These are phyloP conservation scores for Pseudochromis fuscus DNA, from an alignment of 2,797 vertebrate species.

Conservation along the genomic window DNA sequence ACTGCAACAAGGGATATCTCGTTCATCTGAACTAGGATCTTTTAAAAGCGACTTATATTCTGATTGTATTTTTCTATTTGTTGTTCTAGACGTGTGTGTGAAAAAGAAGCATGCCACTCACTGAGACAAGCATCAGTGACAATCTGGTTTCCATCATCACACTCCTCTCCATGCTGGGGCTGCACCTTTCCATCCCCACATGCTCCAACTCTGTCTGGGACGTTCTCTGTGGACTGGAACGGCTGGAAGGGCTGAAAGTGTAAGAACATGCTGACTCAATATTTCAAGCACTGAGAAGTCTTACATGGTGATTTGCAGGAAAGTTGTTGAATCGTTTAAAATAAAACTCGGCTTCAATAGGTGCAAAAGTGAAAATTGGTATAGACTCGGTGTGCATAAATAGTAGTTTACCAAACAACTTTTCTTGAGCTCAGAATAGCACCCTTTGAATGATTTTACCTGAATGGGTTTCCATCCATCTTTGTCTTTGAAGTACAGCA, in stretches of 20 bases:
- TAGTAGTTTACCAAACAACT: background rate
- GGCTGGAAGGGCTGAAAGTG: slow-evolving; percentile 84
- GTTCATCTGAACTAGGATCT: background rate
- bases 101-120: slow-evolving; percentile 79
- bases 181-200: slow-evolving; percentile 95
- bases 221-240: slow-evolving; percentile 89
- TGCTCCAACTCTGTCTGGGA: slow-evolving; percentile 76
- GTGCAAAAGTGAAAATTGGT: background rate
- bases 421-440: too few species aligned
- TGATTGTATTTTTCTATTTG: background rate
- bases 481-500: slow-evolving; percentile 96
- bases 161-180: slow-evolving; percentile 91
- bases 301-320: background rate
- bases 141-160: slow-evolving; percentile 93
- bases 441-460: slow-evolving; percentile 78
- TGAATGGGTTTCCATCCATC: slow-evolving; percentile 96
- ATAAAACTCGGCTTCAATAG: background rate
- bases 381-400: background rate
- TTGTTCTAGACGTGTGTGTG: slow-evolving; percentile 11
- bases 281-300: slow-evolving; percentile 1
- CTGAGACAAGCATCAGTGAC: slow-evolving; percentile 92
- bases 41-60: background rate
- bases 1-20: background rate
- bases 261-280: background rate
- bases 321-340: background rate